A percentile compares a stretch with the other conserved stretches of the same genome.
Evolutionary conservation across 2,888 invertebrate species (phyloP).

Genomic region (Drosophila austrosaltans): DNA sequence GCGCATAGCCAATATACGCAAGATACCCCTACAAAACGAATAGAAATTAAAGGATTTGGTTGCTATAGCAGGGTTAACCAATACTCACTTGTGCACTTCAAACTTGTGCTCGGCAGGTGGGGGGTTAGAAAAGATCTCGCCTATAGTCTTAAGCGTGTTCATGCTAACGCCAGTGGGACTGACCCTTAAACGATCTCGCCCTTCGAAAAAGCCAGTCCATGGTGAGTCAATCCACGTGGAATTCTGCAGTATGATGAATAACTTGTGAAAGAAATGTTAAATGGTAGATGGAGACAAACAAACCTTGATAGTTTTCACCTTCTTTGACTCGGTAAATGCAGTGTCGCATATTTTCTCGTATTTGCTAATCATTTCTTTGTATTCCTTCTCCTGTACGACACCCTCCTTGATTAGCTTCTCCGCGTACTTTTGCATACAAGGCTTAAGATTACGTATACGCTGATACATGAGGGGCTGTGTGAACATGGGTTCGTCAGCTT

Average conservation of each 20-base stretch:
- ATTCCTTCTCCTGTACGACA: slow-evolving; percentile 87
- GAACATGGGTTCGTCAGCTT: slow-evolving; percentile 96
- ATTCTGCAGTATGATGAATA: slow-evolving; percentile 25
- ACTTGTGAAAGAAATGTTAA: neutral
- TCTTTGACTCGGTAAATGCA: slow-evolving; percentile 87
- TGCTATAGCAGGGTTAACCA: too few relatives aligned
- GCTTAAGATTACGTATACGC: slow-evolving; percentile 87
- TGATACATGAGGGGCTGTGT: slow-evolving; percentile 97
- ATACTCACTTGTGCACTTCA: slow-evolving; percentile 84
- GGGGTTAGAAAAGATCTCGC: slow-evolving; percentile 85
- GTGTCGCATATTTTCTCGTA: slow-evolving; percentile 85
- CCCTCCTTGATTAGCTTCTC: slow-evolving; percentile 89
- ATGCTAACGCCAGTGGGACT: slow-evolving; percentile 87
- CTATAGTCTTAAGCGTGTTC: slow-evolving; percentile 86
- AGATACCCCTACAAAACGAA: slow-evolving; percentile 85
- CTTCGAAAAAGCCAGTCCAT: slow-evolving; percentile 87
- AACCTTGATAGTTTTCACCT: slow-evolving; percentile 86
- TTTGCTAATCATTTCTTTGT: slow-evolving; percentile 83
- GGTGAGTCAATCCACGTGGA: slow-evolving; percentile 90
- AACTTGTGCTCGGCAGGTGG: slow-evolving; percentile 86
- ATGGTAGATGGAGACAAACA: too few relatives aligned
- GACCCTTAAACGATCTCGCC: slow-evolving; percentile 85
- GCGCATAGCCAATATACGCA: slow-evolving; percentile 92
- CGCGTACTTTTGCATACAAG: slow-evolving; percentile 87
- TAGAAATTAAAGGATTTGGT: slow-evolving; percentile 57